Conservation (phyloP, 23 tunicate genomes). For the Diplosoma virens region DNA sequence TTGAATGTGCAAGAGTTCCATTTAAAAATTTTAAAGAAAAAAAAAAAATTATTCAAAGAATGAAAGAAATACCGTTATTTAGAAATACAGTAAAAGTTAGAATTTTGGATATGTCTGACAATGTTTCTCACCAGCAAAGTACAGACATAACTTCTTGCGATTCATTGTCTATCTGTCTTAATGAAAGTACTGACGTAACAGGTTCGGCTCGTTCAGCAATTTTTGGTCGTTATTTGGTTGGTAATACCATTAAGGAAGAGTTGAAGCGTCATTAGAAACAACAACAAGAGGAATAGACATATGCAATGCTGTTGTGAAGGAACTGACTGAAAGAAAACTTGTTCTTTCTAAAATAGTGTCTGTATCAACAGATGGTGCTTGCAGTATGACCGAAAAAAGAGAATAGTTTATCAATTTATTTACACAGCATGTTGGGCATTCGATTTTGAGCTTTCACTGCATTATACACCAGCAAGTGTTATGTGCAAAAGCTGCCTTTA, state of each 20-base stretch:
- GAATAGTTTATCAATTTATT: neutral
- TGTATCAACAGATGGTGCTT: conserved; percentile 19
- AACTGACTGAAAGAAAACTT: neutral
- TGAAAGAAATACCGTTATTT: neutral
- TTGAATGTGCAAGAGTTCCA: conserved; percentile 7
- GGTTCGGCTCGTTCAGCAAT: conserved; percentile 12
- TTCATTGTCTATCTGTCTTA: conserved; percentile 8
- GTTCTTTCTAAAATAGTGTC: conserved; percentile 6
- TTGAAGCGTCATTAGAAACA: conserved; percentile 16
- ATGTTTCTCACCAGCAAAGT: neutral
- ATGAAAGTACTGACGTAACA: neutral
- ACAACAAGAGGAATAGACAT: conserved; percentile 19
- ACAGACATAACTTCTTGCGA: conserved; percentile 16
- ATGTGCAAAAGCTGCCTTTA: neutral
- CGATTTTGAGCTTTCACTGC: neutral
- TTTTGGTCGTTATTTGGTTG: conserved; percentile 21
- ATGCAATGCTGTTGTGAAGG: conserved; percentile 14
- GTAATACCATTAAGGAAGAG: too few relatives aligned
- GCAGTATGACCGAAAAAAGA: conserved; percentile 3
- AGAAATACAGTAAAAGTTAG: neutral
- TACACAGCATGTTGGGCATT: neutral
- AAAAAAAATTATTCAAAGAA: conserved; percentile 12
- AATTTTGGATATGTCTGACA: neutral
- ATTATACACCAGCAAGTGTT: neutral
- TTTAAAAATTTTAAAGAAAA: conserved; percentile 11